Conservation (phyloP, 2,888 invertebrate genomes). For the Drosophila algonquin region DNA sequence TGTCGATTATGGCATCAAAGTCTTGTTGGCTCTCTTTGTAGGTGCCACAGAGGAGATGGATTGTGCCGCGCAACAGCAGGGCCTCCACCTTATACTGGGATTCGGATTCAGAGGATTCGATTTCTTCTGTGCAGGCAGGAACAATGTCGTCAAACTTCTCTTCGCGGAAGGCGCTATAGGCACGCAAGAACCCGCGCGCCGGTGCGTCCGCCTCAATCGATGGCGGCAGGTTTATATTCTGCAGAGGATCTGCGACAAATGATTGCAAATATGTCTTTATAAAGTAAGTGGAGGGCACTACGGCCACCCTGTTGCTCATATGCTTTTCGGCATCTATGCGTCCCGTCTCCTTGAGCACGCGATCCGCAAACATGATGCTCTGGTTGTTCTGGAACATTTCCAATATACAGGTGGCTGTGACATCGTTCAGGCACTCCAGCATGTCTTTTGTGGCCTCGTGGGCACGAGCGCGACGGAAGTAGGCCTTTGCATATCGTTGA, state of each 20-base stretch:
- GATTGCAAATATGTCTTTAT: constrained; percentile 94
- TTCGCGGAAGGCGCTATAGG: constrained; percentile 88
- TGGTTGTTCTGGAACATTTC: constrained; percentile 94
- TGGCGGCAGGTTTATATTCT: constrained; percentile 84
- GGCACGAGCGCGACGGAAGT: constrained; percentile 92
- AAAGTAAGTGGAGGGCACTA: constrained; percentile 93
- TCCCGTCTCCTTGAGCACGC: constrained; percentile 90
- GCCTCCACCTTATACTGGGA: constrained; percentile 89
- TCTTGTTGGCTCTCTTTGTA: constrained; percentile 90
- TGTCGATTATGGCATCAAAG: constrained; percentile 88
- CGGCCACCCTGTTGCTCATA: constrained; percentile 87
- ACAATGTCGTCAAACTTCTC: constrained; percentile 92
- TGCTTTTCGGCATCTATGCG: constrained; percentile 90
- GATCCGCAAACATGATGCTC: constrained; percentile 93
- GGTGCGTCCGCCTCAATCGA: constrained; percentile 53
- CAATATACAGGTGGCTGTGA: constrained; percentile 95
- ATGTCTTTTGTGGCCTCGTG: constrained; percentile 92
- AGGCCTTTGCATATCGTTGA: constrained; percentile 94
- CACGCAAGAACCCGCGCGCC: constrained; percentile 88
- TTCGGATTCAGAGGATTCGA: constrained; percentile 87
- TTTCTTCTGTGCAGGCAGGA: constrained; percentile 91
- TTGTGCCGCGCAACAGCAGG: constrained; percentile 92
- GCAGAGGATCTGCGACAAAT: constrained; percentile 93
- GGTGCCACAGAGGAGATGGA: constrained; percentile 91
- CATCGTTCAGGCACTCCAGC: constrained; percentile 93